Conservation (phyloP, 1,140 invertebrate genomes). For the Cydia strobilella region DNA sequence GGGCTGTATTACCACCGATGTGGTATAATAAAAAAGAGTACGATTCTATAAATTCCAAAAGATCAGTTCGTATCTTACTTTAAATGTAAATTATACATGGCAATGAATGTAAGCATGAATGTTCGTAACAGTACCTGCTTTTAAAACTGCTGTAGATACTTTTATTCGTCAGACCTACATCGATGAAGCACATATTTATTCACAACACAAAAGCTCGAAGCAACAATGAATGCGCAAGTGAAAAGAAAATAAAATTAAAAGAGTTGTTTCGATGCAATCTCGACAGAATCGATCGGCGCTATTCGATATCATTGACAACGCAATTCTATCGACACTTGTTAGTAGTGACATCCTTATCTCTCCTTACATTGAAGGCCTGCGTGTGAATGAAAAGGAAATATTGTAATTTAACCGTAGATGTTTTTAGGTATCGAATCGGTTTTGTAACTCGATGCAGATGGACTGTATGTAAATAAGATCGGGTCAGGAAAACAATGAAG, state of each 20-base stretch:
- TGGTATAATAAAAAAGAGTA: not conserved
- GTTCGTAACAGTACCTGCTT: not conserved
- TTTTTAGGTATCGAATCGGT: conserved; percentile 45
- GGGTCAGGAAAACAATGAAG: conserved; percentile 60
- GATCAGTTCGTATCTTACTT: not conserved
- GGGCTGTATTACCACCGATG: no score
- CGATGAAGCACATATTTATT: conserved; percentile 49
- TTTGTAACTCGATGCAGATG: conserved; percentile 50
- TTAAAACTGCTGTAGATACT: not conserved
- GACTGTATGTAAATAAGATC: conserved; percentile 66
- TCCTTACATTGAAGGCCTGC: not conserved
- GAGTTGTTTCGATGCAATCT: conserved; percentile 52
- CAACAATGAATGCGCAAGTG: conserved; percentile 48
- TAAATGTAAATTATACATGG: not conserved
- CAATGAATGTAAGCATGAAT: not conserved
- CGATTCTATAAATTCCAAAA: not conserved
- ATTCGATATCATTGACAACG: conserved; percentile 26
- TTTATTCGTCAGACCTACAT: conserved; percentile 47
- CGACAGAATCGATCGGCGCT: conserved; percentile 34
- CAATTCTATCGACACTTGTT: conserved; percentile 5
- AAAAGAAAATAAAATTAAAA: conserved; percentile 49
- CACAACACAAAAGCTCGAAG: conserved; percentile 58
- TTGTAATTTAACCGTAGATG: not conserved
- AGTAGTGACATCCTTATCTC: not conserved
- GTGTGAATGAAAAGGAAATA: conserved; percentile 14